Percentiles rank a stretch among this genome's conserved stretches.
phyloP scores from a whole-genome alignment of 2,888 invertebrate genomes.

The Trypoxylon attenuatum region DNA sequence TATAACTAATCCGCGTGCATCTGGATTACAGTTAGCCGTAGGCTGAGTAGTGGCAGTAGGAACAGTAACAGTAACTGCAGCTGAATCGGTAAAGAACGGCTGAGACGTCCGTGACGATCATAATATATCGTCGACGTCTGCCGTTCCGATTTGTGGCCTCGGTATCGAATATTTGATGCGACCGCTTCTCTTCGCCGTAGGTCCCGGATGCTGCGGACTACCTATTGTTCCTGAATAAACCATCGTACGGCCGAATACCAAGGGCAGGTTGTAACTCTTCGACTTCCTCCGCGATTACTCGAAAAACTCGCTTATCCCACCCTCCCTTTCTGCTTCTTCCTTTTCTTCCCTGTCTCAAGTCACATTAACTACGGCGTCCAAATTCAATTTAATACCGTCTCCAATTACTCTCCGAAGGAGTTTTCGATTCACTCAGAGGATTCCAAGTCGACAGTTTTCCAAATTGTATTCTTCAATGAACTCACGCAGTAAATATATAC shows the following conservation, averaged over 20 bases:
- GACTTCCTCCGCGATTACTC: slow-evolving; percentile 51
- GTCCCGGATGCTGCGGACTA: slow-evolving; percentile 56
- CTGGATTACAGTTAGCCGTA: background rate
- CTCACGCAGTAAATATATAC: no score
- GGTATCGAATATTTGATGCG: slow-evolving; percentile 62
- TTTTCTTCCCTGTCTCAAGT: background rate
- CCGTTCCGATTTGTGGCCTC: slow-evolving; percentile 52
- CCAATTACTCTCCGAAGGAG: no score
- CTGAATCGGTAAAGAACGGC: slow-evolving; percentile 50
- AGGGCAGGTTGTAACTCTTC: slow-evolving; percentile 54
- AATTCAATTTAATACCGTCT: no score
- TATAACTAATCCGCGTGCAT: background rate
- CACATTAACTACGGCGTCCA: slow-evolving; percentile 3
- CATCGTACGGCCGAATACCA: slow-evolving; percentile 61
- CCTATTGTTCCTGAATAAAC: slow-evolving; percentile 70
- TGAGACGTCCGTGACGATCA: slow-evolving; percentile 42
- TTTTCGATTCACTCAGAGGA: no score
- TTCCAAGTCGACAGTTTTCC: no score
- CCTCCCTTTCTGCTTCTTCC: slow-evolving; percentile 12
- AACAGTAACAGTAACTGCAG: slow-evolving; percentile 23
- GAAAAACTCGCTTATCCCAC: slow-evolving; percentile 49
- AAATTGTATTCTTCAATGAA: no score
- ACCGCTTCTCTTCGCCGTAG: slow-evolving; percentile 61
- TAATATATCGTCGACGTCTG: slow-evolving; percentile 53
- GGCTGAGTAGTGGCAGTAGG: background rate